These are phyloP conservation scores for Melanotaenia boesemani DNA, from an alignment of 2,797 vertebrate genomes.

Conservation along the genomic window DNA sequence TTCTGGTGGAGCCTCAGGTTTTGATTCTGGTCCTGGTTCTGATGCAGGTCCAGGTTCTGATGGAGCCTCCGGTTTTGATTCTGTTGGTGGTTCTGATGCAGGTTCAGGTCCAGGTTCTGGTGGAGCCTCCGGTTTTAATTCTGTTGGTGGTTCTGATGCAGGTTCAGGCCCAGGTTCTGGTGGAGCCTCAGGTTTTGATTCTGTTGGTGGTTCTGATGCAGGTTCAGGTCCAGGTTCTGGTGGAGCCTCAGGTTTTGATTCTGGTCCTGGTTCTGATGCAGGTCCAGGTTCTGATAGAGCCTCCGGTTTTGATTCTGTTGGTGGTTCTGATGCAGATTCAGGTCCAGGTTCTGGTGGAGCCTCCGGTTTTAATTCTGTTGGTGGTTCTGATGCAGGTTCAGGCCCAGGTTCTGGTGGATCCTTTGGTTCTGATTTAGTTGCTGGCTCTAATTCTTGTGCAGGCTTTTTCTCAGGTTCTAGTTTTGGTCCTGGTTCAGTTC, in stretches of 20 bases:
- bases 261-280: not conserved
- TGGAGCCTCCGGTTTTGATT: not conserved
- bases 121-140: not conserved
- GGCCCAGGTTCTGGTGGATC: not conserved
- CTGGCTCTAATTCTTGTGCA: too few relatives aligned
- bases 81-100: too few relatives aligned
- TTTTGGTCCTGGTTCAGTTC: too few relatives aligned
- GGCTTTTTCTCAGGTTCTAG: rapidly evolving
- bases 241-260: too few relatives aligned
- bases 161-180: too few relatives aligned
- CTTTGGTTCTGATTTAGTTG: rapidly evolving
- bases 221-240: too few relatives aligned
- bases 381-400: rapidly evolving
- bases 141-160: rapidly evolving
- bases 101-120: not conserved
- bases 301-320: not conserved
- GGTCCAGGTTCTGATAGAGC: rapidly evolving
- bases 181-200: not conserved
- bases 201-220: not conserved
- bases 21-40: not conserved
- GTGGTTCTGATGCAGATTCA: not conserved
- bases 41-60: not conserved
- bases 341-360: not conserved
- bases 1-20: rapidly evolving
- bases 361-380: rapidly evolving